Evolutionary conservation across 2,888 invertebrate species (phyloP).

Genomic region (Lepidocyrtoides sp.): DNA sequence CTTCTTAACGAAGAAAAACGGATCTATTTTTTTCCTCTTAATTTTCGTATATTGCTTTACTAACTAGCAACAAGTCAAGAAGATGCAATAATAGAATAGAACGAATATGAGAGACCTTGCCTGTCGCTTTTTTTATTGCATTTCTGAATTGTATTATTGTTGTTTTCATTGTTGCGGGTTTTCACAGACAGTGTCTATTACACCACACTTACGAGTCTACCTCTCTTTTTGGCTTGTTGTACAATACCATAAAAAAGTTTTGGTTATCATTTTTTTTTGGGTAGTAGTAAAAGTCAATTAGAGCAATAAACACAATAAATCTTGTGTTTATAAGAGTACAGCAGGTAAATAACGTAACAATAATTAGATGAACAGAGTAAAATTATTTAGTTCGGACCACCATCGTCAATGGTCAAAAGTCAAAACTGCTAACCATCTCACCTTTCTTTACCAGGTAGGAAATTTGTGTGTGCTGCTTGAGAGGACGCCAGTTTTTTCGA

Average conservation of each 20-base stretch:
- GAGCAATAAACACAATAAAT: background rate
- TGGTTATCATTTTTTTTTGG: background rate
- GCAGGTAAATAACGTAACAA: background rate
- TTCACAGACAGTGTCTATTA: background rate
- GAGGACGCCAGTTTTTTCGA: too few relatives aligned
- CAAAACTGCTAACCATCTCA: too few relatives aligned
- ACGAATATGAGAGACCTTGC: too few relatives aligned
- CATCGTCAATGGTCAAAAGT: background rate
- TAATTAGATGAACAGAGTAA: background rate
- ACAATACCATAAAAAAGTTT: conserved; percentile 21
- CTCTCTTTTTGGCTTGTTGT: background rate
- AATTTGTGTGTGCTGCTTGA: too few relatives aligned
- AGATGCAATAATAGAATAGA: background rate
- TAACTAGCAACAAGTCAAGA: background rate
- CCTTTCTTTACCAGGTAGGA: too few relatives aligned
- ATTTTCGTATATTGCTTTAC: background rate
- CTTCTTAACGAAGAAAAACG: background rate
- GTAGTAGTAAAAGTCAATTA: background rate
- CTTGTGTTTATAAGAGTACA: background rate
- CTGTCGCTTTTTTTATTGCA: conserved; percentile 33
- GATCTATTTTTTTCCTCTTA: background rate
- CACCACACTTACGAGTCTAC: too few relatives aligned
- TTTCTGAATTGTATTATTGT: background rate
- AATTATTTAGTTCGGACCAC: background rate
- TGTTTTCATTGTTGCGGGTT: background rate